Evolutionary conservation across 2,888 invertebrate species (phyloP).

Genomic region (Artemia sinica): DNA sequence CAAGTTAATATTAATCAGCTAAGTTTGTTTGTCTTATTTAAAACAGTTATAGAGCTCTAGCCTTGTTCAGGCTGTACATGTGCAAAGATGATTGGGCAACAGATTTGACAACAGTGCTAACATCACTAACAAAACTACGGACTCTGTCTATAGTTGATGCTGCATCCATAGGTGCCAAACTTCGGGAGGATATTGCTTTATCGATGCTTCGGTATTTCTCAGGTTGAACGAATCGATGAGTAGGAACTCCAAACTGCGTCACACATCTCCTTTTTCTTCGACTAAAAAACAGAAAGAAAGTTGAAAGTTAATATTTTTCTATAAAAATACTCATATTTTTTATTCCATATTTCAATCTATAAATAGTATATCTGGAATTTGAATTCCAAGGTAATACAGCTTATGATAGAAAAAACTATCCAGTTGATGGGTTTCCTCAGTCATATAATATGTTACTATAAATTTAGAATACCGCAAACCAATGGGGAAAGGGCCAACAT

Average conservation of each 20-base stretch:
- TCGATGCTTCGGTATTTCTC: neutral
- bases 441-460: no score
- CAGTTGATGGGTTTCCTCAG: no score
- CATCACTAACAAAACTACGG: constrained; percentile 11
- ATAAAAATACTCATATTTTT: no score
- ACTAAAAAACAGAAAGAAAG: neutral
- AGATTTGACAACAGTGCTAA: neutral
- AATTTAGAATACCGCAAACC: no score
- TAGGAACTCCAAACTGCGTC: neutral
- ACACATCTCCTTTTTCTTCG: constrained; percentile 6
- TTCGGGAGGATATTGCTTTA: neutral
- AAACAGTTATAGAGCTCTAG: neutral
- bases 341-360: no score
- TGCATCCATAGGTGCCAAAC: neutral
- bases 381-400: no score
- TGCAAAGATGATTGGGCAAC: neutral
- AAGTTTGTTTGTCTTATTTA: no score
- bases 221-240: neutral
- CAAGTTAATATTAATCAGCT: no score
- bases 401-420: no score
- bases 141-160: constrained; percentile 8
- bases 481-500: no score
- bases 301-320: no score
- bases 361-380: no score
- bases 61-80: neutral